Base-by-base conservation (phyloP, 2,797 vertebrate species). In the Pangasius mekongensis region DNA sequence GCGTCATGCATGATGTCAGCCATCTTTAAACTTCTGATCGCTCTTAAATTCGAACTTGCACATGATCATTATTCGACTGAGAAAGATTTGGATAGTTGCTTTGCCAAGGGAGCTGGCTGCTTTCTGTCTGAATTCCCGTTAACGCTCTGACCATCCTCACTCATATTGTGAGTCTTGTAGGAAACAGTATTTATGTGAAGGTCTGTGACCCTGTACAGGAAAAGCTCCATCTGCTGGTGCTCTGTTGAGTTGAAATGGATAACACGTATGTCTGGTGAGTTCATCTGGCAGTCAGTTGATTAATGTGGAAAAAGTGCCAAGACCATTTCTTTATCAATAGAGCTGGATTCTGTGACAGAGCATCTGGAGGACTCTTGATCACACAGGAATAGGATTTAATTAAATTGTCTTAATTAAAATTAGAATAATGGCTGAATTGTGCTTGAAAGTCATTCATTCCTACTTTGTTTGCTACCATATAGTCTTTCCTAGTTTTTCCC, bases 141-240 rank as follows among this genome's bases (percentile, higher is more conserved):
- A 71, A 88, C 89, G 84, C 88, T 83, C 86, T 82, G 39, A 47
- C 24, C 33, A 30, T 49, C 43, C 52, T 49, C 54, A 24, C 67
- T 71, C 36, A 18, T 33, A 11, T 24, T 85, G 71, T 62, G 76
- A 56, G 82, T 74, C 54, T 81, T 86, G 84, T 87, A 82, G 81
- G 83, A 89, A 88, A 33, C 66, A 66, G n/a, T 85, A 58, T 84
- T 71, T 78, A 24, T 71, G 52, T 82, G 81, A 84, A 87, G 74
- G 85, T 86, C 39, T 69, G 87, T 89, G 80, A 67, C 82, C 83
- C 69, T 82, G 74, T 86, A 54, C 69, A 87, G 20, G 27, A 66
- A 85, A 92, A 90, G 88, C 89, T 89, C 90, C 87, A 89, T 89
- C 87, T 90, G 52, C 89, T 91, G 90, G 89, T 73, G 81, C 62